These are phyloP conservation scores for Girardinichthys multiradiatus DNA, from an alignment of 2,113 vertebrate genomes.

Conservation along the genomic window DNA sequence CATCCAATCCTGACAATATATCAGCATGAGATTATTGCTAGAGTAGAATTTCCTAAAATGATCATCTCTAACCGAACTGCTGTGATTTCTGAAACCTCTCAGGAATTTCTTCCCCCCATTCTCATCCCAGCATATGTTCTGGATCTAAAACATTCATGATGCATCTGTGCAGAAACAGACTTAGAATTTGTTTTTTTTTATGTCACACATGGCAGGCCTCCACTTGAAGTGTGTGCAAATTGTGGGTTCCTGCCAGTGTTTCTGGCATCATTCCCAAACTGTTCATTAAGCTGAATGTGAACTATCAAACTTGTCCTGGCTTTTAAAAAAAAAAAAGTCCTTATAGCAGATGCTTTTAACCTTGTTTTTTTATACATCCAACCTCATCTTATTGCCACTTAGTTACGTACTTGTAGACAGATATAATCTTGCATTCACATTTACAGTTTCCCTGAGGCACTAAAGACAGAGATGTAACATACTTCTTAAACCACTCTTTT, in stretches of 20 bases:
- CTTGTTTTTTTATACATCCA: background rate
- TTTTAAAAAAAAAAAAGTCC: conserved; percentile 8
- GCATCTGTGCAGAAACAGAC: conserved; percentile 19
- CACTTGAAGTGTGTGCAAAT: conserved; percentile 64
- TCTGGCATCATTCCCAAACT: conserved; percentile 48
- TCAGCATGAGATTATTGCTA: background rate
- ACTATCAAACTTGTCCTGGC: conserved; percentile 5
- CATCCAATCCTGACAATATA: background rate
- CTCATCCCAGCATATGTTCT: conserved; percentile 15
- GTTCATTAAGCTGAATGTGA: conserved; percentile 19
- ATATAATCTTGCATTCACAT: background rate
- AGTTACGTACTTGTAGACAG: background rate
- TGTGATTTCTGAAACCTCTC: background rate
- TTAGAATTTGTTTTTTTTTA: conserved; percentile 23
- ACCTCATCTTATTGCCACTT: background rate
- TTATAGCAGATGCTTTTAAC: conserved; percentile 16
- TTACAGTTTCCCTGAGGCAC: background rate
- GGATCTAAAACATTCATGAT: conserved; percentile 3
- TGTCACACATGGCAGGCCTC: conserved; percentile 55
- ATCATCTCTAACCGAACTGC: background rate
- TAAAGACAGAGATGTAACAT: background rate
- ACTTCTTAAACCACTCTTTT: background rate
- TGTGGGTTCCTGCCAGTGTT: conserved; percentile 57
- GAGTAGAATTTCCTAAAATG: conserved; percentile 2
- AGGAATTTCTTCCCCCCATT: background rate